Conservation (phyloP, 2,113 vertebrate species). For the Tychaedon coryphoeus region DNA sequence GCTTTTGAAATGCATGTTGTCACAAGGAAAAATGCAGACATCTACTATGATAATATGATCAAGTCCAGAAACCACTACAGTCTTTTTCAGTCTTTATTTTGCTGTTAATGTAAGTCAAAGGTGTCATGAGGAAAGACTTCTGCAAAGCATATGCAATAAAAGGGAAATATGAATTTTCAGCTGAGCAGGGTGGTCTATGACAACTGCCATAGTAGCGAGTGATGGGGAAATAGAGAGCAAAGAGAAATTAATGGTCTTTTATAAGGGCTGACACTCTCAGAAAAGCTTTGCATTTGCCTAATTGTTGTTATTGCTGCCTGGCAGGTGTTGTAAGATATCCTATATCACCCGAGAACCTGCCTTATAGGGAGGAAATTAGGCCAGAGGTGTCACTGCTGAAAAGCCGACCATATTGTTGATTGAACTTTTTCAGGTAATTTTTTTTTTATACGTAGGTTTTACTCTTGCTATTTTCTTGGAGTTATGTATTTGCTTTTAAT, state of each 20-base stretch:
- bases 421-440: neutral
- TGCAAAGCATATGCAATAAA: neutral
- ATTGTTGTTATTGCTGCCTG: neutral
- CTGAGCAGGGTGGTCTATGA: neutral
- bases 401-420: neutral
- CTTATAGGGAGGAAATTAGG: neutral
- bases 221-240: neutral
- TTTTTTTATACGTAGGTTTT: neutral
- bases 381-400: neutral
- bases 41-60: neutral
- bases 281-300: neutral
- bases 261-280: neutral
- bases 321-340: neutral
- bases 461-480: neutral
- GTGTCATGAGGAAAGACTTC: neutral
- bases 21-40: neutral
- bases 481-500: neutral
- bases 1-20: neutral
- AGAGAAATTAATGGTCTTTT: neutral
- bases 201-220: neutral
- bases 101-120: neutral
- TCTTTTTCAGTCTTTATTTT: neutral
- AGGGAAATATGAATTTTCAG: neutral
- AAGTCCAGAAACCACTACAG: neutral
- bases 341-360: rapidly evolving